Evolutionary conservation across 1,140 invertebrate genomes (phyloP).

Genomic region (Ceratosolen solmsi): DNA sequence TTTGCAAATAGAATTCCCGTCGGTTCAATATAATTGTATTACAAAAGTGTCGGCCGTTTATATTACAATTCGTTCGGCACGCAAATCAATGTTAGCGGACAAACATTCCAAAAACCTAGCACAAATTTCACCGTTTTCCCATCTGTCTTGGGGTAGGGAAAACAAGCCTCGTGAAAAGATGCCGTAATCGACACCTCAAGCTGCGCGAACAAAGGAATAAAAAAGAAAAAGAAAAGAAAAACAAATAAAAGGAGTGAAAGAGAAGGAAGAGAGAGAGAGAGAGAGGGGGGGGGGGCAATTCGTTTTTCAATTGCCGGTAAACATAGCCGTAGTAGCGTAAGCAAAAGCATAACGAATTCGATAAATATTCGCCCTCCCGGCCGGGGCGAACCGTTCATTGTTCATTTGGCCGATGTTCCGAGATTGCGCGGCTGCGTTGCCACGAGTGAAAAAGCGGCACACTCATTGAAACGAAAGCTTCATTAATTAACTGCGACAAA

Average conservation of each 20-base stretch:
- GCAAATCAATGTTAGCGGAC: neutral
- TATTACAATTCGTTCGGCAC: constrained; percentile 15
- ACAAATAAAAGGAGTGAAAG: constrained; percentile 4
- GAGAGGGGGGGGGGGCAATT: too few relatives aligned
- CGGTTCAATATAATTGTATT: neutral
- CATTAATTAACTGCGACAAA: constrained; percentile 52
- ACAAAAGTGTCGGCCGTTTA: constrained; percentile 11
- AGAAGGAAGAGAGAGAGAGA: neutral
- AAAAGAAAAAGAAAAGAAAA: too few relatives aligned
- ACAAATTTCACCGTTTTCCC: neutral
- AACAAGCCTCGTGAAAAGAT: too few relatives aligned
- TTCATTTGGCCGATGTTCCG: constrained; percentile 36
- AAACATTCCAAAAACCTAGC: neutral
- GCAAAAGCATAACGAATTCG: constrained; percentile 24
- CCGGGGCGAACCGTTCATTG: constrained; percentile 7
- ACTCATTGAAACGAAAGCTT: constrained; percentile 49
- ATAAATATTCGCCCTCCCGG: constrained; percentile 23
- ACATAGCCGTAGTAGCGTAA: neutral
- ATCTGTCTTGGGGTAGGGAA: neutral
- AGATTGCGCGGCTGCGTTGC: neutral
- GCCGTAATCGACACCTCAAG: neutral
- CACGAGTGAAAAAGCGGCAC: constrained; percentile 22
- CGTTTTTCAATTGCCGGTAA: neutral
- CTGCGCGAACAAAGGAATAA: too few relatives aligned
- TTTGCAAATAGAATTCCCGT: constrained; percentile 6